These are phyloP conservation scores for Pterois miles DNA, from an alignment of 2,797 vertebrate genomes.

Conservation along the genomic window DNA sequence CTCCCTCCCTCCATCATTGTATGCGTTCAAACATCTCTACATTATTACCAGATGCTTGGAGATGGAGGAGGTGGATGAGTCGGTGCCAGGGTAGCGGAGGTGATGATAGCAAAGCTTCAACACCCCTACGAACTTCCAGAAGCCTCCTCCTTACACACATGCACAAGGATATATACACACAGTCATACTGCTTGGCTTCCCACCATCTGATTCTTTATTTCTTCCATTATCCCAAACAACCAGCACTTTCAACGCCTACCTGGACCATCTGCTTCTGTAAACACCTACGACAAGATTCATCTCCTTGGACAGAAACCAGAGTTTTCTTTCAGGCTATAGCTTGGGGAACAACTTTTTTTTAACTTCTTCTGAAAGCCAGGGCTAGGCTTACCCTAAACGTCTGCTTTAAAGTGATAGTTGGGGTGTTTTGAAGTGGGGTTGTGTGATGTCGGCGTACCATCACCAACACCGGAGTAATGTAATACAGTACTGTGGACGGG, in stretches of 20 bases:
- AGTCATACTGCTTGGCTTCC: slow-evolving; percentile 1
- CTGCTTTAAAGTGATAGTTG: neutral
- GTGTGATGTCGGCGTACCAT: no score
- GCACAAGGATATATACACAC: neutral
- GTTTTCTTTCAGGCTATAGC: neutral
- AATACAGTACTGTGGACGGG: no score
- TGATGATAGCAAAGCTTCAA: slow-evolving; percentile 58
- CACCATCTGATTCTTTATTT: slow-evolving; percentile 47
- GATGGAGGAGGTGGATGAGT: slow-evolving; percentile 42
- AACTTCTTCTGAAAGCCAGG: neutral
- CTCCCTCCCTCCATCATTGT: slow-evolving; percentile 4
- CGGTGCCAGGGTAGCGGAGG: slow-evolving; percentile 57
- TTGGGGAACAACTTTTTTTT: neutral
- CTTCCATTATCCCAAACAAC: slow-evolving; percentile 41
- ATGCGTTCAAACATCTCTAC: slow-evolving; percentile 21
- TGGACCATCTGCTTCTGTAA: slow-evolving; percentile 63
- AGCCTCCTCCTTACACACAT: slow-evolving; percentile 24
- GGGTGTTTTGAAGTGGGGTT: no score
- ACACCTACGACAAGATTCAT: slow-evolving; percentile 28
- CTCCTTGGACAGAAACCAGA: slow-evolving; percentile 10
- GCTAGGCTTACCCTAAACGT: neutral
- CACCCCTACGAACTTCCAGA: slow-evolving; percentile 26
- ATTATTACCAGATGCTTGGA: slow-evolving; percentile 56
- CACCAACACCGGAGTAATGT: no score
- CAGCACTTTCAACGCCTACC: slow-evolving; percentile 46